Evolutionary conservation across 2,797 vertebrate genomes (phyloP).

Genomic region (Takifugu rubripes): DNA sequence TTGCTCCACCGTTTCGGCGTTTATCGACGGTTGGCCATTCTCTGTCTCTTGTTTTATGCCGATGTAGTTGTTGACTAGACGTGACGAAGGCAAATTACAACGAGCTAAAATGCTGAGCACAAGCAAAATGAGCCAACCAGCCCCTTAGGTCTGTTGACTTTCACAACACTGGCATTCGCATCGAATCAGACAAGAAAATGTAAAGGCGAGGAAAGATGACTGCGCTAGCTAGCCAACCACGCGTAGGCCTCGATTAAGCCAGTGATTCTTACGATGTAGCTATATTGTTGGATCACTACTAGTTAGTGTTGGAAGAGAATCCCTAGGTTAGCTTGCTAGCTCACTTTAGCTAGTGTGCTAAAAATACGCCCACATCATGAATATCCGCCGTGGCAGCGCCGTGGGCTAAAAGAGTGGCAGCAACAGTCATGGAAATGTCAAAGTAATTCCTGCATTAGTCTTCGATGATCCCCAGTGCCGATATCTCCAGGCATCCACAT

Average conservation of each 20-base stretch:
- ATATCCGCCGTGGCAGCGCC: conserved; percentile 68
- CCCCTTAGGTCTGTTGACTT: conserved; percentile 40
- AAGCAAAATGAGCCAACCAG: conserved; percentile 58
- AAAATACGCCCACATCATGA: conserved; percentile 74
- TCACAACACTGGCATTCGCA: conserved; percentile 49
- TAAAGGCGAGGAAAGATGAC: conserved; percentile 68
- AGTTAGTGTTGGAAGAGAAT: conserved; percentile 73
- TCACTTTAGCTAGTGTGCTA: conserved; percentile 72
- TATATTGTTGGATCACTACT: conserved; percentile 65
- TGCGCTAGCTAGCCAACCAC: conserved; percentile 51
- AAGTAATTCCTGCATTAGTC: conserved; percentile 60
- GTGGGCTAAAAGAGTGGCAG: conserved; percentile 68
- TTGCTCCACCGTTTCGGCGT: conserved; percentile 29
- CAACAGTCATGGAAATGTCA: conserved; percentile 74
- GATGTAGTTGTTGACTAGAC: conserved; percentile 34
- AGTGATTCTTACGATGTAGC: conserved; percentile 75
- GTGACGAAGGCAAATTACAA: conserved; percentile 34
- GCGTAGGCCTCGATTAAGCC: conserved; percentile 63
- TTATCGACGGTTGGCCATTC: conserved; percentile 28
- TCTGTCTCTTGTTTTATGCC: conserved; percentile 13
- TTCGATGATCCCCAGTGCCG: conserved; percentile 78
- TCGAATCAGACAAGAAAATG: conserved; percentile 66
- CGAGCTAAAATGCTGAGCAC: conserved; percentile 63
- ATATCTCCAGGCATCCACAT: conserved; percentile 74
- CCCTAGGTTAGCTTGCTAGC: conserved; percentile 70